Conservation (phyloP, 2,888 invertebrate species). For the Muschampia staudingeri region DNA sequence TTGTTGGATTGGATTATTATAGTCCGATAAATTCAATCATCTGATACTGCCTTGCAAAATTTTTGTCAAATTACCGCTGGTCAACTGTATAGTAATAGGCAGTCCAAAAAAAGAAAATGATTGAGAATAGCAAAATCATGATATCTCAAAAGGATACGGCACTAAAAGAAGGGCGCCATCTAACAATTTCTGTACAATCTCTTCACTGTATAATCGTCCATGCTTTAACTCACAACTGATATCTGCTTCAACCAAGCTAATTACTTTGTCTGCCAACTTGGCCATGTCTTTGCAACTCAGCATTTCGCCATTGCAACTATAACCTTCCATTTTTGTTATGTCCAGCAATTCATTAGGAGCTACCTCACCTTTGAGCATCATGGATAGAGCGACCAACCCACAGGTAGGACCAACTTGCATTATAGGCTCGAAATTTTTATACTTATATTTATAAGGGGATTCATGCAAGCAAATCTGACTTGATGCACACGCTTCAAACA, state of each 20-base stretch:
- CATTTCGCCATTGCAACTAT: slow-evolving; percentile 97
- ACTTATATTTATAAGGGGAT: slow-evolving; percentile 88
- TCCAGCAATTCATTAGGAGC: slow-evolving; percentile 91
- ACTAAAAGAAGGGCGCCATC: slow-evolving; percentile 92
- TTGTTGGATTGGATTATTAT: too few relatives aligned
- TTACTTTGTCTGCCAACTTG: slow-evolving; percentile 91
- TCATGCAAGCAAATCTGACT: slow-evolving; percentile 88
- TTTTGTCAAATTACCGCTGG: too few relatives aligned
- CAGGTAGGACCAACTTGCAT: slow-evolving; percentile 94
- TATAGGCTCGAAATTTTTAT: slow-evolving; percentile 82
- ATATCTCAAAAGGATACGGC: slow-evolving; percentile 91
- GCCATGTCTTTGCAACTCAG: slow-evolving; percentile 95
- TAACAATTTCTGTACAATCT: slow-evolving; percentile 89
- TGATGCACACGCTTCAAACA: slow-evolving; percentile 91
- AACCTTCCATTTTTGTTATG: slow-evolving; percentile 92
- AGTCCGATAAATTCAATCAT: too few relatives aligned
- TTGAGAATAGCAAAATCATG: background rate
- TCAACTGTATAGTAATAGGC: too few relatives aligned
- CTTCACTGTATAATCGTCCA: slow-evolving; percentile 86
- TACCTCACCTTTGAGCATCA: slow-evolving; percentile 92
- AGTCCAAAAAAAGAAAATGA: background rate
- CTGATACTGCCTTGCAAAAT: too few relatives aligned
- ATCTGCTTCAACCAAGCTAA: slow-evolving; percentile 85
- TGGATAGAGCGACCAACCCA: slow-evolving; percentile 96
- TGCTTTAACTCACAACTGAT: slow-evolving; percentile 81